Conservation (phyloP, 2,888 invertebrate genomes). For the Apodemia duryi region DNA sequence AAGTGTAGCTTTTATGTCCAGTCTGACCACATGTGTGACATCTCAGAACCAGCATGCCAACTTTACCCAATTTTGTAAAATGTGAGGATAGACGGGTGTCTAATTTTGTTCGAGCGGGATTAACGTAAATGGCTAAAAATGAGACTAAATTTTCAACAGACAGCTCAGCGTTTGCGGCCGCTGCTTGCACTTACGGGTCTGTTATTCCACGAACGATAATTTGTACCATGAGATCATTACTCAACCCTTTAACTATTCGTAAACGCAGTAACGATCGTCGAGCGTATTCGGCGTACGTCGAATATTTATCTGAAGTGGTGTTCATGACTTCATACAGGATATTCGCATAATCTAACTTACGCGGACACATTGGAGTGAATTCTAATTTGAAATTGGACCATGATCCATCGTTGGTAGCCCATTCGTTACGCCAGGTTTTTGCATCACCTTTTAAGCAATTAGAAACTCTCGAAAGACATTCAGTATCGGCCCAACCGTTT, state of each 20-base stretch:
- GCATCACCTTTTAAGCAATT: constrained; percentile 4
- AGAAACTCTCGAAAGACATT: constrained; percentile 2
- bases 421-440: background rate
- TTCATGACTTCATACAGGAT: constrained; percentile 8
- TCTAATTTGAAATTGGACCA: constrained; percentile 7
- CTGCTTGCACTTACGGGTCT: background rate
- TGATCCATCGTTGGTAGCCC: constrained; percentile 2
- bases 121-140: background rate
- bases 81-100: no score
- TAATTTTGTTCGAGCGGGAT: background rate
- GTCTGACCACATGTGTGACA: no score
- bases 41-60: no score
- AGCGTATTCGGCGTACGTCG: constrained; percentile 16
- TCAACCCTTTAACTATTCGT: constrained; percentile 12
- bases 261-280: constrained; percentile 9
- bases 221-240: constrained; percentile 11
- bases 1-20: no score
- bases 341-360: background rate
- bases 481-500: constrained; percentile 13
- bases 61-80: no score
- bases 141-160: constrained; percentile 5
- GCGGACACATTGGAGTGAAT: constrained; percentile 12
- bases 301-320: background rate
- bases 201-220: constrained; percentile 2
- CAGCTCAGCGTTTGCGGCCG: background rate